Base-by-base conservation (phyloP, 2,888 invertebrate species). In the Perizoma affinitatum region DNA sequence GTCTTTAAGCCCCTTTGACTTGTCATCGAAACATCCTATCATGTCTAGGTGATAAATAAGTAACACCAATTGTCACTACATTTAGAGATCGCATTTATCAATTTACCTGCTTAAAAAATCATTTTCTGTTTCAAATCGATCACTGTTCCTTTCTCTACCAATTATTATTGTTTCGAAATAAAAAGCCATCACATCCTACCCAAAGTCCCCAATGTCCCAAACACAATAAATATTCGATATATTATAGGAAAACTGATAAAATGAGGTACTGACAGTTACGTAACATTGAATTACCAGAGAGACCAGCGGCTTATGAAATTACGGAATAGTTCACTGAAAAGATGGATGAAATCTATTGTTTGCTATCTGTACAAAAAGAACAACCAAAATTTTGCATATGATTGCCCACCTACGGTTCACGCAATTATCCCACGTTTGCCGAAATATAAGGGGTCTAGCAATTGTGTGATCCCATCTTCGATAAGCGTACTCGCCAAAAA, bases 271-370 rank as follows among this genome's bases (percentile, higher is more conserved):
- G 68, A 73, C 75, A 72, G 70, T 68, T 67, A 52, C 68, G 66
- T 64, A 53, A 76, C 75, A 76, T 78, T 69, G 60, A 73, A 80
- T 80, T 71, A 75, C 61, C 56, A 58, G 55, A 63, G 65, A 65
- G 71, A 58, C 72, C 80, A 80, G 66, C 75, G 77, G 74, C 58
- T 76, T 75, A 78, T 71, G 70, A 81, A 79, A 81, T 80, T 76
- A 75, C 70, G 55, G 66, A 67, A 63, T 70, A 66, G 74, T 76
- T 76, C 69, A 54, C 63, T 63, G 65, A 72, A 74, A 77, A 74
- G 70, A 73, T 68, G 69, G 72, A 69, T 68, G 69, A 72, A 69
- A 66, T 68, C 58, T 60, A 66, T 68, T 61, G 59, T 61, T 61
- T 67, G 66, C 57, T 69, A 72, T 70, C 61, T 55, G 48, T 62